These are phyloP conservation scores for Zenarchopterus dispar DNA, from an alignment of 2,797 vertebrate species.

Conservation along the genomic window DNA sequence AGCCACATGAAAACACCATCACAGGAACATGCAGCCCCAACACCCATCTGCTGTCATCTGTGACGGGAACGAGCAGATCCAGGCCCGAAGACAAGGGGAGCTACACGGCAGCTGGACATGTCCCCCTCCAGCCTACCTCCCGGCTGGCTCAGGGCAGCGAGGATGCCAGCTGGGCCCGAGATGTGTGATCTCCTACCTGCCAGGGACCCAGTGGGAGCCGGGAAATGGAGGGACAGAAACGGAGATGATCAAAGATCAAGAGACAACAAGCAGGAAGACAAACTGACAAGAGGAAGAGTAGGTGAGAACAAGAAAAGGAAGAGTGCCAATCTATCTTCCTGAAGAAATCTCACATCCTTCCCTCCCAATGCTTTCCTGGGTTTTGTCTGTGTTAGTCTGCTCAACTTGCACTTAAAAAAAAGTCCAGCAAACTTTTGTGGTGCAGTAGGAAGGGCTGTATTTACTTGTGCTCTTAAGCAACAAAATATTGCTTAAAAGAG, in stretches of 20 bases:
- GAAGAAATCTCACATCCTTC: slow-evolving; percentile 22
- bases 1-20: slow-evolving; percentile 51
- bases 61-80: slow-evolving; percentile 26
- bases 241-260: slow-evolving; percentile 38
- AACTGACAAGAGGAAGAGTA: slow-evolving; percentile 5
- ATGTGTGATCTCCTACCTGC: slow-evolving; percentile 40
- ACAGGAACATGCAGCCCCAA: slow-evolving; percentile 23
- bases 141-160: slow-evolving; percentile 17
- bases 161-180: slow-evolving; percentile 26
- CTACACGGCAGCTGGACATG: slow-evolving; percentile 35
- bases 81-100: background rate
- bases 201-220: background rate
- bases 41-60: slow-evolving; percentile 31
- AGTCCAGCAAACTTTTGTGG: background rate
- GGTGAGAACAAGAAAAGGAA: slow-evolving; percentile 5
- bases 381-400: background rate
- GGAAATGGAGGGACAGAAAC: slow-evolving; percentile 9
- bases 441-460: too few relatives aligned
- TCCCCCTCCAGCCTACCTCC: slow-evolving; percentile 34
- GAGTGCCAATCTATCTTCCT: background rate
- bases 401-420: background rate
- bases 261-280: slow-evolving; percentile 27
- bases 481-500: too few relatives aligned
- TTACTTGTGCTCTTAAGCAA: too few relatives aligned
- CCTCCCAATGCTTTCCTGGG: background rate